phyloP scores from a whole-genome alignment of 1,140 invertebrate genomes.

The Uloborus diversus region DNA sequence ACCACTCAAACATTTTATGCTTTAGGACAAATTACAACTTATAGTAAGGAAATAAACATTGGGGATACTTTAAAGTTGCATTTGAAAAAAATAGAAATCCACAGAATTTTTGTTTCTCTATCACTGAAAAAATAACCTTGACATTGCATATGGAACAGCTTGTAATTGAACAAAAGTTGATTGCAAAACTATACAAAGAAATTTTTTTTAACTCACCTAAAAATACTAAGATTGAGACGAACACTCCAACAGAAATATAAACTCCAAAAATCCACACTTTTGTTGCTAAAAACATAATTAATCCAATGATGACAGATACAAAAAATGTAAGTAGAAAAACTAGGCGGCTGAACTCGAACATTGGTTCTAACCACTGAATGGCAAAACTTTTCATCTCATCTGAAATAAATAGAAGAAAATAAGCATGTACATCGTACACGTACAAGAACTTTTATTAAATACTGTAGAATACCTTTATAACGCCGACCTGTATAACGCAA shows the following conservation, averaged over 20 bases:
- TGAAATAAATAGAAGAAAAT: too few species aligned
- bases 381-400: slow-evolving; percentile 98
- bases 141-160: too few species aligned
- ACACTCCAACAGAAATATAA: slow-evolving; percentile 69
- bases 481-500: too few species aligned
- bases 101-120: too few species aligned
- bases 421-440: too few species aligned
- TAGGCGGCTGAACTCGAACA: slow-evolving; percentile 78
- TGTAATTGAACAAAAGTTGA: neutral
- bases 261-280: slow-evolving; percentile 74
- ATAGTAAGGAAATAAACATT: neutral
- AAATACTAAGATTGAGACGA: slow-evolving; percentile 72
- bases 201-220: slow-evolving; percentile 61
- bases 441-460: too few species aligned
- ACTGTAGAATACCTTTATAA: too few species aligned
- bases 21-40: too few species aligned
- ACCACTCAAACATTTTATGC: too few species aligned
- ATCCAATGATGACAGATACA: slow-evolving; percentile 77
- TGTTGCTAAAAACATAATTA: slow-evolving; percentile 67
- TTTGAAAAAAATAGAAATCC: too few species aligned
- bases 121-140: too few species aligned
- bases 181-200: neutral
- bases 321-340: slow-evolving; percentile 79
- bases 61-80: neutral
- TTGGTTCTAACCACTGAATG: slow-evolving; percentile 87